Evolutionary conservation across 2,797 vertebrate genomes (phyloP).

Genomic region (Chelmon rostratus): DNA sequence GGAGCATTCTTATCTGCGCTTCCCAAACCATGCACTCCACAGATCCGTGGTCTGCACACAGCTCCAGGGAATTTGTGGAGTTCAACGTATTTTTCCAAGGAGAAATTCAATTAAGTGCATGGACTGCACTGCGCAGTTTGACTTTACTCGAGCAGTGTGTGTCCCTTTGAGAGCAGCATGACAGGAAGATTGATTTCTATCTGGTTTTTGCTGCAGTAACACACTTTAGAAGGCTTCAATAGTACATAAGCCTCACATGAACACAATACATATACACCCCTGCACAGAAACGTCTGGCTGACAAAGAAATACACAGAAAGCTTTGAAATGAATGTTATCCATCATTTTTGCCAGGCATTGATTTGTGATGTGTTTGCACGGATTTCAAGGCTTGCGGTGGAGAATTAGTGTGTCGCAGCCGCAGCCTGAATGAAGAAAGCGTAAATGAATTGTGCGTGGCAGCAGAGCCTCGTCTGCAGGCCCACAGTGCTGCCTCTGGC

Average conservation of each 20-base stretch:
- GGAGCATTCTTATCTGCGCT: constrained; percentile 53
- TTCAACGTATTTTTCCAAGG: constrained; percentile 14
- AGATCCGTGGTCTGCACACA: constrained; percentile 32
- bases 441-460: constrained; percentile 27
- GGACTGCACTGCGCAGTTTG: neutral
- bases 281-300: neutral
- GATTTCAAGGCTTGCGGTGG: neutral
- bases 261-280: constrained; percentile 2
- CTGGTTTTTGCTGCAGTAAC: constrained; percentile 8
- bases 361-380: neutral
- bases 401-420: neutral
- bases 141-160: constrained; percentile 15
- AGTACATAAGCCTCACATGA: neutral
- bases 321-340: neutral
- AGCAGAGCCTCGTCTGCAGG: constrained; percentile 33
- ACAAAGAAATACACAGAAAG: neutral
- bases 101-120: constrained; percentile 44
- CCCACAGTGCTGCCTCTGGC: constrained; percentile 49
- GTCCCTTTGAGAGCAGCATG: constrained; percentile 24
- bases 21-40: neutral
- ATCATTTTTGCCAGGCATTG: constrained; percentile 1
- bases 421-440: constrained; percentile 31
- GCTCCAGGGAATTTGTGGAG: constrained; percentile 34
- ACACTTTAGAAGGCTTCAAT: neutral
- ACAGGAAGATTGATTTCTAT: constrained; percentile 47